Evolutionary conservation across 2,113 vertebrate genomes (phyloP), one percentile per base, ranked within the genome.

Genomic region (Sinocyclocheilus rhinocerous): DNA sequence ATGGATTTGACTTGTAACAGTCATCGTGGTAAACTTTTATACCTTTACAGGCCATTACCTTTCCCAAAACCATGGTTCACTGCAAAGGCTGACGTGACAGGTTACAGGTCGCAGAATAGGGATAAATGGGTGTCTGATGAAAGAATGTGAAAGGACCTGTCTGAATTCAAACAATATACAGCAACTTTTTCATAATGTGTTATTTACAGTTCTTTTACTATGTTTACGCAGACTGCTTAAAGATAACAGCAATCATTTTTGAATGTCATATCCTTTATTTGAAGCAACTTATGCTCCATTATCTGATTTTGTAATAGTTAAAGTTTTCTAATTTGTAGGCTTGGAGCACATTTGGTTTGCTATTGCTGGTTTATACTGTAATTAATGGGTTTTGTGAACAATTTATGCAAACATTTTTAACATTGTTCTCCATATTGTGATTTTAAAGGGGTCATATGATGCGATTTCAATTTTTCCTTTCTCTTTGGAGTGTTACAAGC

Each of bases 1-100:
- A 18, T 80, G 55, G 33, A 63, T 80, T 80, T 42, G 33, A 29
- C 45, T 76, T 50, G n/a, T 52, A 76, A 76, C 42, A 26, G 15
- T 8, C 75, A 52, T 12, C 2, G 45, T 48, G 16, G 55, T 80
- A 39, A 22, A 59, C 36, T 42, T 80, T 61, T 80, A 61, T 63
- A 42, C 11, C 39, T 20, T 61, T 61, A 39, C 11, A 39, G 12
- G 39, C 39, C 13, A 7, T 59, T 59, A 39, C n/a, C 55, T 81
- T 63, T 24, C 6, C 22, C 11, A 45, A 26, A 52, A 16, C 50
- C 3, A 6, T 45, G 11, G 45, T 48, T 48, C 45, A 48, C 13
- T 52, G 2, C 45, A 48, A 48, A 48, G 22, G 36, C 11, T 80
- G 36, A 63, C 8, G 8, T 63, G 36, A 81, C 22, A 80, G 57